Evolutionary conservation across 2,888 invertebrate genomes (phyloP).

Genomic region (Marasmarcha lunaedactyla): DNA sequence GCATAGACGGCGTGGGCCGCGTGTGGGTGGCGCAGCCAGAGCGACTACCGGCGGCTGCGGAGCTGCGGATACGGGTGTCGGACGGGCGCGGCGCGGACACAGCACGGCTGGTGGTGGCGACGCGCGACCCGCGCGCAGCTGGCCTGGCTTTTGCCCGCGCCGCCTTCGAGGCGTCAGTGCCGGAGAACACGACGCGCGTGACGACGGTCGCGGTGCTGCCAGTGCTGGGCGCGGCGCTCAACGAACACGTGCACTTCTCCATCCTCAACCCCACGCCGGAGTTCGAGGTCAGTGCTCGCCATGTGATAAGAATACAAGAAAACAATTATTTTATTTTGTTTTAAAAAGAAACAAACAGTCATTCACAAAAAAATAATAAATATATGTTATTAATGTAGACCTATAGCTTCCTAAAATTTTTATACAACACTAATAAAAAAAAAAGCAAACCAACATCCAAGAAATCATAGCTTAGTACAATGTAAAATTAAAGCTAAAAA

Average conservation of each 20-base stretch:
- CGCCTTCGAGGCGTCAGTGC: constrained; percentile 82
- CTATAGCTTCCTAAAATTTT: too few relatives aligned
- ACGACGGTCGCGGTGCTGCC: constrained; percentile 86
- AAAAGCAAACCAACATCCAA: too few relatives aligned
- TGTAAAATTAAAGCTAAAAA: too few relatives aligned
- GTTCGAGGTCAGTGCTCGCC: constrained; percentile 76
- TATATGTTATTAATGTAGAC: too few relatives aligned
- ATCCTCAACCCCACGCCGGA: constrained; percentile 89
- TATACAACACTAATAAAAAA: too few relatives aligned
- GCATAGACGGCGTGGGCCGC: constrained; percentile 69
- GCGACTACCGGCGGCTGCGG: constrained; percentile 66
- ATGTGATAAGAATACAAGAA: too few relatives aligned
- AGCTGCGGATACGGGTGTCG: constrained; percentile 83
- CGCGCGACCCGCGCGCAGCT: constrained; percentile 53
- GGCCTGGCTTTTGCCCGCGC: constrained; percentile 86
- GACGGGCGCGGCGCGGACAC: constrained; percentile 87
- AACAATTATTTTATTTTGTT: too few relatives aligned
- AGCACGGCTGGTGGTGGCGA: constrained; percentile 49
- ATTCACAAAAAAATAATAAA: too few relatives aligned
- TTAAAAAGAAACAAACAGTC: too few relatives aligned
- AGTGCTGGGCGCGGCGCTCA: constrained; percentile 87
- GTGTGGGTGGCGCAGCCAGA: constrained; percentile 56
- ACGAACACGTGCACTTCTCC: constrained; percentile 87
- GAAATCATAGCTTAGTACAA: too few relatives aligned
- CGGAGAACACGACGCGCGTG: constrained; percentile 88